phyloP scores from a whole-genome alignment of 2,113 vertebrate genomes.

The Pterocles gutturalis region DNA sequence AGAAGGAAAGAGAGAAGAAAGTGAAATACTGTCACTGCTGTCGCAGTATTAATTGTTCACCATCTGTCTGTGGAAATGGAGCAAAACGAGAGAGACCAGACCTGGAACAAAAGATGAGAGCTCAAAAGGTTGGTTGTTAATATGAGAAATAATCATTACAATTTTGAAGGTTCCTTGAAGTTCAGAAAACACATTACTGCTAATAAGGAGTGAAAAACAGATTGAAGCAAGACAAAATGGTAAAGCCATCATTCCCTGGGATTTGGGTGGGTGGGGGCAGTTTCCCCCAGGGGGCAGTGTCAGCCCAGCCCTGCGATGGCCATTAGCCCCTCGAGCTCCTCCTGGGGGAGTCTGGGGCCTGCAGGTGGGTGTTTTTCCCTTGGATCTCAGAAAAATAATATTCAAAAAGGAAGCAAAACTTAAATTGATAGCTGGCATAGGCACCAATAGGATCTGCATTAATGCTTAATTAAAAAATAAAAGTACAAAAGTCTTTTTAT shows the following conservation, averaged over 20 bases:
- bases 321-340: neutral
- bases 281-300: too few species aligned
- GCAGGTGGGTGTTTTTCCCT: neutral
- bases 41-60: neutral
- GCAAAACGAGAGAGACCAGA: neutral
- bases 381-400: neutral
- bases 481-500: neutral
- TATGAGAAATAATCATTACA: neutral
- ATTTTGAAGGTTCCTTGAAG: neutral
- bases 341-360: accelerated
- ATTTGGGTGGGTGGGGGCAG: accelerated
- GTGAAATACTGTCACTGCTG: neutral
- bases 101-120: neutral
- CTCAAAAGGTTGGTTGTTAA: neutral
- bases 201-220: neutral
- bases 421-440: neutral
- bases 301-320: neutral
- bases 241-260: neutral
- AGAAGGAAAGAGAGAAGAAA: neutral
- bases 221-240: neutral
- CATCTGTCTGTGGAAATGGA: neutral
- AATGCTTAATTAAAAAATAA: neutral
- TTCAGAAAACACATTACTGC: neutral
- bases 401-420: neutral
- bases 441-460: too few species aligned